A percentile compares a stretch with the other conserved stretches of the same genome.
phyloP scores from a whole-genome alignment of 2,888 invertebrate genomes.

The Mystacides longicornis region DNA sequence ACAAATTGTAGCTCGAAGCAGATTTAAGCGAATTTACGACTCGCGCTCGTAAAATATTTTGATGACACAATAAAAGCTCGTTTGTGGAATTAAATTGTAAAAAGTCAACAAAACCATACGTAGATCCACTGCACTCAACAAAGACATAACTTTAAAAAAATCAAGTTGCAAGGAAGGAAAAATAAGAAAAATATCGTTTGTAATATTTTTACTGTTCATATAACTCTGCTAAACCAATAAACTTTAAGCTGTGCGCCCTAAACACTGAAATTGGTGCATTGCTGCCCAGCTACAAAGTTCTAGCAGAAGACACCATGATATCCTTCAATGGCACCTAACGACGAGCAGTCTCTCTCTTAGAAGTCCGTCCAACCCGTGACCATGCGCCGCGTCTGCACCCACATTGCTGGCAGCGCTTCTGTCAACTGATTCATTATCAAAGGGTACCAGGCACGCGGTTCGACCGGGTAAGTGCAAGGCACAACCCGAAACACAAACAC shows the following conservation, averaged over 20 bases:
- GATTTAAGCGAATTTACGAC: background rate
- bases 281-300: slow-evolving; percentile 4
- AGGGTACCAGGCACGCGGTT: too few relatives aligned
- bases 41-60: background rate
- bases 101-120: background rate
- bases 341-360: background rate
- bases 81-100: background rate
- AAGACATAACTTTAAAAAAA: too few relatives aligned
- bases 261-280: too few relatives aligned
- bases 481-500: background rate
- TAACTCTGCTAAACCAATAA: too few relatives aligned
- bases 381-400: slow-evolving; percentile 14
- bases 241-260: too few relatives aligned
- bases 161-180: too few relatives aligned
- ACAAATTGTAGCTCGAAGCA: background rate
- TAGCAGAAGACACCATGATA: slow-evolving; percentile 20
- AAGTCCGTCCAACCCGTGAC: slow-evolving; percentile 5
- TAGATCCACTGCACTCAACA: too few relatives aligned
- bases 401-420: slow-evolving; percentile 6
- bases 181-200: too few relatives aligned
- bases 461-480: background rate
- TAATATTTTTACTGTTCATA: too few relatives aligned
- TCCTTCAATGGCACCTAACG: slow-evolving; percentile 26
- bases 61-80: background rate
- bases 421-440: background rate